phyloP scores from a whole-genome alignment of 92 coral and sea anemone species.

The Epizoanthus stellaris region DNA sequence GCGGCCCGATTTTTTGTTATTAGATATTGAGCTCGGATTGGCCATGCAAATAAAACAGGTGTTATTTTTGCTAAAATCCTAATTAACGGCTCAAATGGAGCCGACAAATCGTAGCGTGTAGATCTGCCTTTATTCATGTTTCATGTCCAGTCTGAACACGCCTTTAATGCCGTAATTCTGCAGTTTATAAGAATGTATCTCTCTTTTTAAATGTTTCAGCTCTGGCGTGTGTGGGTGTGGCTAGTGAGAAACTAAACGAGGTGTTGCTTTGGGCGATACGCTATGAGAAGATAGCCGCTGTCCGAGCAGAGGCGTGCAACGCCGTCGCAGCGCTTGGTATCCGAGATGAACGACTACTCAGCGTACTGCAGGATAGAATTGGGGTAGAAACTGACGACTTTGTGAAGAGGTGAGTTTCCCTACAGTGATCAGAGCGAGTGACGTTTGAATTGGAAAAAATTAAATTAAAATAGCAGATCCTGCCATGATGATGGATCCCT shows the following conservation, averaged over 20 bases:
- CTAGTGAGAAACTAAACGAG: conserved; percentile 82
- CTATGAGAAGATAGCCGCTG: conserved; percentile 96
- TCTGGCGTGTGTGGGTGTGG: conserved; percentile 78
- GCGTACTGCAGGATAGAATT: conserved; percentile 94
- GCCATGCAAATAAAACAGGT: too few species aligned
- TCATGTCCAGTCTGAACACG: neutral
- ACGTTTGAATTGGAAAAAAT: neutral
- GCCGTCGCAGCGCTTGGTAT: conserved; percentile 92
- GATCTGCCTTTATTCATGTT: too few species aligned
- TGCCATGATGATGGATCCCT: too few species aligned
- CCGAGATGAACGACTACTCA: conserved; percentile 79
- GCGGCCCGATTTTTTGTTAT: too few species aligned
- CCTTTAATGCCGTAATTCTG: neutral
- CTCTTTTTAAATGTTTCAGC: conserved; percentile 59
- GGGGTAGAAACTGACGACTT: conserved; percentile 95
- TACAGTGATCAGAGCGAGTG: neutral
- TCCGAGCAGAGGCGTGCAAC: conserved; percentile 98
- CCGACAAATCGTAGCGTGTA: too few species aligned
- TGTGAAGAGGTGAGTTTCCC: conserved; percentile 76
- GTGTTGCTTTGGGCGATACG: conserved; percentile 94
- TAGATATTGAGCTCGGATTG: too few species aligned
- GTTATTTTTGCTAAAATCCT: too few species aligned
- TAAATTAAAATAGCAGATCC: too few species aligned
- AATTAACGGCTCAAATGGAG: too few species aligned
- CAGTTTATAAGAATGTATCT: neutral